Conservation (phyloP, 53 echinoderm and acorn worm species). For the Antedon mediterranea region DNA sequence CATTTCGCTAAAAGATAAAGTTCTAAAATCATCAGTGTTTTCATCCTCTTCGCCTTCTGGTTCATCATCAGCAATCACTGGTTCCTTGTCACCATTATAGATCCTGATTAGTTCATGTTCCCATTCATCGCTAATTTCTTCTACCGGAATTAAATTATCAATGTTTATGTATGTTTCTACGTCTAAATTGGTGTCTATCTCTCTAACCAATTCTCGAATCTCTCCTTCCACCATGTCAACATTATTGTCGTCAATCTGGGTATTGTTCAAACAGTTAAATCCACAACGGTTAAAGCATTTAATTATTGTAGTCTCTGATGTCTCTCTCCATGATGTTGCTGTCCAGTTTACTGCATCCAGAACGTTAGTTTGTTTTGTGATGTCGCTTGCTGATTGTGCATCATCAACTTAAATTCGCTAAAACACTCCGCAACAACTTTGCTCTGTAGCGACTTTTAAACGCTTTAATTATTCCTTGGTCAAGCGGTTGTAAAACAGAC, state of each 20-base stretch:
- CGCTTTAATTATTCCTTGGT: too few relatives aligned
- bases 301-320: neutral
- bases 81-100: too few relatives aligned
- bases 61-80: too few relatives aligned
- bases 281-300: constrained; percentile 17
- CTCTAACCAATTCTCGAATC: neutral
- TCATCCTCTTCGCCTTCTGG: too few relatives aligned
- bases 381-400: neutral
- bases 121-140: neutral
- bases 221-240: neutral
- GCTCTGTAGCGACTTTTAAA: constrained; percentile 18
- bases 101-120: neutral
- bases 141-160: neutral
- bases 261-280: neutral
- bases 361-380: neutral
- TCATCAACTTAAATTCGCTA: constrained; percentile 3
- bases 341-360: constrained; percentile 23
- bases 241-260: too few relatives aligned
- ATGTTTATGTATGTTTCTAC: neutral
- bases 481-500: too few relatives aligned
- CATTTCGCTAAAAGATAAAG: neutral
- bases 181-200: neutral
- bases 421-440: constrained; percentile 3
- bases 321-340: constrained; percentile 12
- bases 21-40: neutral